Evolutionary conservation across 2,113 vertebrate genomes (phyloP), one percentile per base, ranked within the genome.

Genomic region (Triplophysa rosa): DNA sequence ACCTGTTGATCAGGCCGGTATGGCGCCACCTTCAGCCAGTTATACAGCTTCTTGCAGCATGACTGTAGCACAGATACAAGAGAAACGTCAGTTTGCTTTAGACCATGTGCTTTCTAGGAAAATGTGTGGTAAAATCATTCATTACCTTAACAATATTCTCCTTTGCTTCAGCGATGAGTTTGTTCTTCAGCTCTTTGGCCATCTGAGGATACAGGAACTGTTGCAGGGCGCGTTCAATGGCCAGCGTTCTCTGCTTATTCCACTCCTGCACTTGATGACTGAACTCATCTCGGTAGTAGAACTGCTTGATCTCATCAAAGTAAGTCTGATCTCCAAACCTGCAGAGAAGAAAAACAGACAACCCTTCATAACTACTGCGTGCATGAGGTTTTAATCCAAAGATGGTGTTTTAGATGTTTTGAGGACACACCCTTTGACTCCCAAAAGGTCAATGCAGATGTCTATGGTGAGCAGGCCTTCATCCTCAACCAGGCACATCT

Each of bases 201-300:
- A 99, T 98, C 91, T 99, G 98, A 26, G 95, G 95, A 0, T 99
- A 99, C 24, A 99, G 95, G 89, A 98, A 99, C 80, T 98, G 97
- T 86, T 93, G 96, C 82, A 99, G 93, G 4, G 96, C 84, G 21
- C 96, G 89, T 83, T 98, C 97, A 0, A 99, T 98, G 85, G 98
- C 98, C 89, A 98, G 89, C 0, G 95, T 98, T 66, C 98, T 94
- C 88, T 99, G 98, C 33, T 96, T 93, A 85, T 99, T 99, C 98
- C 98, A 99, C 86, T 99, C 97, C 79, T 99, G 98, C 78, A 99
- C 98, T 85, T 99, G 98, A 89, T 99, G 98, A 86, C 98, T 99
- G 93, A 99, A 99, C 90, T 99, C 98, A 47, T 99, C 98, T 66
- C 98, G 94, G 86, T 99, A 99, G 87, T 99, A 99, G 89, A 99